A percentile compares a stretch with the other conserved stretches of the same genome.
phyloP scores from a whole-genome alignment of 2,888 invertebrate genomes.

The Notocelia uddmanniana region DNA sequence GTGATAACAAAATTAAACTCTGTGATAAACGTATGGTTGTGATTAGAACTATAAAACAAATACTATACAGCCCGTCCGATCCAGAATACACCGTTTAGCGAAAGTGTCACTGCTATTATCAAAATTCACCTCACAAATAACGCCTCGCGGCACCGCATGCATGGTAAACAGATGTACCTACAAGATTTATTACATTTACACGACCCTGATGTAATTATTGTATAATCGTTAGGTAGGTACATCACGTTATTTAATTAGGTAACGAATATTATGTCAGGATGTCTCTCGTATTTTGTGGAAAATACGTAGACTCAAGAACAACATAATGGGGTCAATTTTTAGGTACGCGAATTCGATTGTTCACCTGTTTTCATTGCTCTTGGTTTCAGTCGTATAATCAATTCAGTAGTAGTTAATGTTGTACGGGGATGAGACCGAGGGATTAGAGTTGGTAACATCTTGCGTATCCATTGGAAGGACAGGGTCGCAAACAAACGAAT shows the following conservation, averaged over 20 bases:
- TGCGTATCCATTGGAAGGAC: no score
- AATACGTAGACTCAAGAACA: slow-evolving; percentile 30
- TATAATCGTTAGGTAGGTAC: slow-evolving; percentile 29
- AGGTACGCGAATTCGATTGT: no score
- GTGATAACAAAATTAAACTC: no score
- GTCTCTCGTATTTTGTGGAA: not conserved
- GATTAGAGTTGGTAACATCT: no score
- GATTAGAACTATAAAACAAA: no score
- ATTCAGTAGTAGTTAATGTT: no score
- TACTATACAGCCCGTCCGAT: not conserved
- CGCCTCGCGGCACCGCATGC: slow-evolving; percentile 43
- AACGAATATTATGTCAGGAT: not conserved
- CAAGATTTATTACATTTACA: slow-evolving; percentile 43
- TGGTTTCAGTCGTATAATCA: no score
- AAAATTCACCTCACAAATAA: slow-evolving; percentile 69
- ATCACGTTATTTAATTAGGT: slow-evolving; percentile 21
- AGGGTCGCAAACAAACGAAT: no score
- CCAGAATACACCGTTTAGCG: slow-evolving; percentile 70
- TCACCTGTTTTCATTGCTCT: no score
- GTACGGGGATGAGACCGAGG: no score
- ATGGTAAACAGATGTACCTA: slow-evolving; percentile 41
- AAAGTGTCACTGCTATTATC: slow-evolving; percentile 67
- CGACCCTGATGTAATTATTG: slow-evolving; percentile 46
- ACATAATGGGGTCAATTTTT: no score
- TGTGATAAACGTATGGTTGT: no score